phyloP scores from a whole-genome alignment of 2,113 vertebrate species.

The Campylorhamphus procurvoides region DNA sequence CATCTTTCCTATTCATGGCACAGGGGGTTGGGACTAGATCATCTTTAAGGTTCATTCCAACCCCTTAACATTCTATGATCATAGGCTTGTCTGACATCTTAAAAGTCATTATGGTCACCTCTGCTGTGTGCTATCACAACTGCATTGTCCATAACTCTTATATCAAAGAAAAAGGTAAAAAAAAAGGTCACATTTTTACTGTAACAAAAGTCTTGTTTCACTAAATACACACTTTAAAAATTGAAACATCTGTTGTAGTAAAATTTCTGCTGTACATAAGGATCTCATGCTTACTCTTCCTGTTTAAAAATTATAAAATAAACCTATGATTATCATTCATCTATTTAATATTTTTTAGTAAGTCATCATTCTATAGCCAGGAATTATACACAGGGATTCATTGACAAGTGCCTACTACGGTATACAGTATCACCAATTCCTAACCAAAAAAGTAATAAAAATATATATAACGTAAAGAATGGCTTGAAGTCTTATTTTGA shows the following conservation, averaged over 20 bases:
- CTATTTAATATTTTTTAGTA: neutral
- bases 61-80: neutral
- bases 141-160: neutral
- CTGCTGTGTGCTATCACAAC: neutral
- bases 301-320: neutral
- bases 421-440: neutral
- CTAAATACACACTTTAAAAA: slow-evolving; percentile 10
- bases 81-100: neutral
- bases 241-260: neutral
- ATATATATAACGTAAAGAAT: neutral
- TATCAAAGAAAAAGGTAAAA: neutral
- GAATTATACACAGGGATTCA: neutral
- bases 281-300: neutral
- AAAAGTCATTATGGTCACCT: neutral
- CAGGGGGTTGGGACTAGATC: neutral
- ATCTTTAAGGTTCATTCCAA: neutral
- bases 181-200: neutral
- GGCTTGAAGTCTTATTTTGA: neutral
- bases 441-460: neutral
- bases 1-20: neutral
- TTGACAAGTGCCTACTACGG: neutral
- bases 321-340: neutral
- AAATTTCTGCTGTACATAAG: neutral
- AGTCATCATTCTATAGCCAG: neutral
- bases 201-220: neutral